phyloP scores from a whole-genome alignment of 2,888 invertebrate species.

The Gasteruption jaculator region DNA sequence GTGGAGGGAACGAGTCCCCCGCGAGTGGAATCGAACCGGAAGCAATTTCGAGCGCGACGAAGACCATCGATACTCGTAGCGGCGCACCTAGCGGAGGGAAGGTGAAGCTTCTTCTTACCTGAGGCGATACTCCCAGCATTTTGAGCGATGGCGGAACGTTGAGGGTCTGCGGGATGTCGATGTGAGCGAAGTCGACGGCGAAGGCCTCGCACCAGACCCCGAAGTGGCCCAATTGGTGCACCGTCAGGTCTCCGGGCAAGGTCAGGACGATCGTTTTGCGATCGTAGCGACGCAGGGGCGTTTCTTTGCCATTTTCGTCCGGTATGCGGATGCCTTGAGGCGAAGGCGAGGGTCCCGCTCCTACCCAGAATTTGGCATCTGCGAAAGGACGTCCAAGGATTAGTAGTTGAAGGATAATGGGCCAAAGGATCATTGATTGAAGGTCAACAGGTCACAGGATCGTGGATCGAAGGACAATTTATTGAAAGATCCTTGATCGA shows the following conservation, averaged over 20 bases:
- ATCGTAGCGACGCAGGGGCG: conserved; percentile 75
- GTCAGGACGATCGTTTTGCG: conserved; percentile 86
- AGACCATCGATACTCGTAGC: no score
- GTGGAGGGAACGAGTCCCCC: no score
- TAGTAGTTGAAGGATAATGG: not conserved
- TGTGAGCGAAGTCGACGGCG: conserved; percentile 88
- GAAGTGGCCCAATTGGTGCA: conserved; percentile 90
- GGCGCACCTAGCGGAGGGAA: conserved; percentile 5
- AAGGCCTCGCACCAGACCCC: conserved; percentile 92
- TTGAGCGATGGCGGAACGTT: conserved; percentile 88
- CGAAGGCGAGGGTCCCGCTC: conserved; percentile 74
- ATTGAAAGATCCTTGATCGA: not conserved
- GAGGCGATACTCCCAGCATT: conserved; percentile 90
- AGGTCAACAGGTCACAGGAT: not conserved
- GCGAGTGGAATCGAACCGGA: no score
- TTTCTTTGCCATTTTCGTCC: conserved; percentile 85
- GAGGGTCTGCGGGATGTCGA: conserved; percentile 67
- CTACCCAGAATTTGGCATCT: conserved; percentile 95
- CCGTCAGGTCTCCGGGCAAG: conserved; percentile 81
- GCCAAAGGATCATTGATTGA: not conserved
- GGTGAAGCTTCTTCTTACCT: conserved; percentile 73
- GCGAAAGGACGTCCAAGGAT: conserved; percentile 26
- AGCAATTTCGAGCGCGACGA: no score
- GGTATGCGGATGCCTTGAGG: conserved; percentile 81
- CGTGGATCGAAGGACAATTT: not conserved